phyloP scores from a whole-genome alignment of 2,113 vertebrate species.

The Ochotona curzoniae region DNA sequence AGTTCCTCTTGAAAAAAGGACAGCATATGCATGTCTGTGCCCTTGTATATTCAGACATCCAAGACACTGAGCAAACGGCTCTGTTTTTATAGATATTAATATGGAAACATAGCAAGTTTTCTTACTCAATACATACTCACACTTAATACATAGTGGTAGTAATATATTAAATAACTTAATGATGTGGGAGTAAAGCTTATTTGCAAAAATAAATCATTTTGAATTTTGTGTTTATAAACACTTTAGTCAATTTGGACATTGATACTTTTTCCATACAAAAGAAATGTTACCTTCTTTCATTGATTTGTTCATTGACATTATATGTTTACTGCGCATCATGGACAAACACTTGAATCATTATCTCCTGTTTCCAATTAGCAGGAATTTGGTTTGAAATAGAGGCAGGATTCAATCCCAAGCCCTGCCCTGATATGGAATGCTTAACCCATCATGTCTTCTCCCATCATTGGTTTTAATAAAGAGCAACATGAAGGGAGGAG shows the following conservation, averaged over 20 bases:
- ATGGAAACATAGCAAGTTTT: conserved; percentile 3
- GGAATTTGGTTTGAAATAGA: neutral
- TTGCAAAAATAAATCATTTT: neutral
- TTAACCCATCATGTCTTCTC: neutral
- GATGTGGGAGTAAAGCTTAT: neutral
- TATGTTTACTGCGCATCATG: neutral
- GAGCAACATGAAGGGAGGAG: neutral
- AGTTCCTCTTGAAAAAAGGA: conserved; percentile 38
- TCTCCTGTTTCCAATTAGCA: neutral
- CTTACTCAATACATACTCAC: neutral
- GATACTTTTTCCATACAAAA: conserved; percentile 12
- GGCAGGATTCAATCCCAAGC: too few species aligned
- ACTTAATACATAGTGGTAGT: neutral
- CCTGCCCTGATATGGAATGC: too few species aligned
- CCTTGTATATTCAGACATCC: neutral
- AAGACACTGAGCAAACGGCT: neutral
- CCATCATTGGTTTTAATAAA: neutral
- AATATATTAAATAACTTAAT: conserved; percentile 25
- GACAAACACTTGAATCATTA: neutral
- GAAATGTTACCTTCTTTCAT: neutral
- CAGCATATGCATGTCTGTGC: neutral
- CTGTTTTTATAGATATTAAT: neutral
- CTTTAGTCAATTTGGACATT: neutral
- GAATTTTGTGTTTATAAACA: neutral
- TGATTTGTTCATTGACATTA: neutral